Evolutionary conservation across 2,113 vertebrate species (phyloP).

Genomic region (Rhynchopsitta pachyrhyncha): DNA sequence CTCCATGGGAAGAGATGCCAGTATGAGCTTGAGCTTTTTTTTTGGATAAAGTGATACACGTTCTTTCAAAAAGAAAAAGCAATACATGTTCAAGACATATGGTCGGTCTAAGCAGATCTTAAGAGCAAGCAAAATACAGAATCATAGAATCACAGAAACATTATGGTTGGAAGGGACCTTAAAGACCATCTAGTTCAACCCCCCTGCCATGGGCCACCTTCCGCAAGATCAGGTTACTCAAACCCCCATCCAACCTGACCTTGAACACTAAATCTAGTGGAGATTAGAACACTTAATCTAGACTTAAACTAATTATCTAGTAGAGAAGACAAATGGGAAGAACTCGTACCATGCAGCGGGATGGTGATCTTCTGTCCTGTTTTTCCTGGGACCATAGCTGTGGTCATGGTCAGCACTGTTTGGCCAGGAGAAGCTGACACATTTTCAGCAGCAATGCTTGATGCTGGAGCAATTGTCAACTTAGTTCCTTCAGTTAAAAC

Average conservation of each 20-base stretch:
- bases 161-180: not conserved
- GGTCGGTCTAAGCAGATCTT: not conserved
- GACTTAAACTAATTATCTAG: not conserved
- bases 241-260: not conserved
- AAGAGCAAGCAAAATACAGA: not conserved
- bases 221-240: not conserved
- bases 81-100: not conserved
- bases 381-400: constrained; percentile 58
- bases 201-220: not conserved
- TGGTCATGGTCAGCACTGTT: constrained; percentile 79
- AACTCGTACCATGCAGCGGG: constrained; percentile 83
- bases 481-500: constrained; percentile 69
- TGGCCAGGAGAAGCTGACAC: constrained; percentile 75
- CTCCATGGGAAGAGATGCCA: not conserved
- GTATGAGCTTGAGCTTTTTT: not conserved
- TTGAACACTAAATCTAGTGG: not conserved
- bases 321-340: not conserved
- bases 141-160: not conserved
- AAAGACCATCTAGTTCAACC: not conserved
- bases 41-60: not conserved
- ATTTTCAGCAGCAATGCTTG: constrained; percentile 57
- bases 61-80: not conserved
- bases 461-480: constrained; percentile 70
- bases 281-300: not conserved
- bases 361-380: constrained; percentile 81